Evolutionary conservation across 2,113 vertebrate genomes (phyloP).

Genomic region (Ellobius talpinus): DNA sequence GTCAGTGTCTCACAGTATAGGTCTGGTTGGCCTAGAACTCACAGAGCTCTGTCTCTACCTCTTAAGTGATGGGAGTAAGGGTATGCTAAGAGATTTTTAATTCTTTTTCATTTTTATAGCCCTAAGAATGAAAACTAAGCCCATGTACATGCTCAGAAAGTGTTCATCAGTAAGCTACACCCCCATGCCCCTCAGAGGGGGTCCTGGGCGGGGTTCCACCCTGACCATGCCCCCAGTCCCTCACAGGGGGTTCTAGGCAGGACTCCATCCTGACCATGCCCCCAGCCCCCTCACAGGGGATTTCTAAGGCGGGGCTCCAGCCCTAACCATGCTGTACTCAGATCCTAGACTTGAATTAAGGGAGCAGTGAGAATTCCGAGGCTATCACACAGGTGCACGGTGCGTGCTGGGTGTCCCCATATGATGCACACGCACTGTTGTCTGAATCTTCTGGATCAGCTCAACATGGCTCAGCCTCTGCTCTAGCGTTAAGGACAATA

Average conservation of each 20-base stretch:
- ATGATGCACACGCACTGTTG: not conserved
- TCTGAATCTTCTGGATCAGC: not conserved
- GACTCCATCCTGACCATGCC: not conserved
- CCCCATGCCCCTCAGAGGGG: not conserved
- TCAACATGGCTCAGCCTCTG: not conserved
- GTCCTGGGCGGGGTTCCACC: not conserved
- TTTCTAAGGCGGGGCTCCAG: not conserved
- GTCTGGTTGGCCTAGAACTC: not conserved
- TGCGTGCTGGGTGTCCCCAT: not conserved
- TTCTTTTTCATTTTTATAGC: not conserved
- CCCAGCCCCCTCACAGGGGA: not conserved
- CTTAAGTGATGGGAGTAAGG: not conserved
- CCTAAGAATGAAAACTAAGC: not conserved
- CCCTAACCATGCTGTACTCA: not conserved
- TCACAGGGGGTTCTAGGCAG: not conserved
- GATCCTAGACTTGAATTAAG: not conserved
- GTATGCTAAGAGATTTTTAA: not conserved
- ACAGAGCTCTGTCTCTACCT: not conserved
- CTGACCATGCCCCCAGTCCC: not conserved
- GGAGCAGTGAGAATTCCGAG: not conserved
- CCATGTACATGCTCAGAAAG: not conserved
- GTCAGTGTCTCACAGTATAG: not conserved
- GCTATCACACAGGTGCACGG: not conserved
- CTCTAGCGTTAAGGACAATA: not conserved
- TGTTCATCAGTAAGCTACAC: not conserved